These are phyloP conservation scores for Hydriomena furcata DNA, from an alignment of 2,888 invertebrate species.

Conservation along the genomic window DNA sequence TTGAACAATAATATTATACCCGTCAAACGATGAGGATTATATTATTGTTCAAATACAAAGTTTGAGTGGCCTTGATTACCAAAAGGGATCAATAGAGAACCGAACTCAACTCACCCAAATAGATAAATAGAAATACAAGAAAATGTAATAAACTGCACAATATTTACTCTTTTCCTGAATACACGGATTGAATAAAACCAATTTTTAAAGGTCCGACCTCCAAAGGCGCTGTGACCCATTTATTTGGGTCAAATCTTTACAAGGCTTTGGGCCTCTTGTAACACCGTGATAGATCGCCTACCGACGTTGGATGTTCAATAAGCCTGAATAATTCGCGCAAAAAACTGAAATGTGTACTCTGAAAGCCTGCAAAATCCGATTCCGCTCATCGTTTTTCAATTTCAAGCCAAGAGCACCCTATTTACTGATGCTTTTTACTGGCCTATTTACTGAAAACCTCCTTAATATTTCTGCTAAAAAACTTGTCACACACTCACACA, in stretches of 20 bases:
- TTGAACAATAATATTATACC: too few relatives aligned
- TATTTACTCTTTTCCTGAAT: slow-evolving; percentile 51
- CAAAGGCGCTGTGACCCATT: slow-evolving; percentile 64
- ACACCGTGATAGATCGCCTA: slow-evolving; percentile 66
- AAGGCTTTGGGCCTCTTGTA: slow-evolving; percentile 52
- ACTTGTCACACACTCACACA: too few relatives aligned
- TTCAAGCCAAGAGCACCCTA: slow-evolving; percentile 1
- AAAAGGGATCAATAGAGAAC: slow-evolving; percentile 18
- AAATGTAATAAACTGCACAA: slow-evolving; percentile 27
- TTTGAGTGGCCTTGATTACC: too few relatives aligned
- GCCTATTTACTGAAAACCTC: too few relatives aligned
- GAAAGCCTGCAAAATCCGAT: slow-evolving; percentile 18
- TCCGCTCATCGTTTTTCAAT: slow-evolving; percentile 14
- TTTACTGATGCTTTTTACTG: neutral
- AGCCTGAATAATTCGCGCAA: slow-evolving; percentile 69
- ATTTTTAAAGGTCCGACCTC: slow-evolving; percentile 62
- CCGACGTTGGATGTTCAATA: slow-evolving; percentile 66
- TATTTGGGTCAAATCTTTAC: slow-evolving; percentile 59
- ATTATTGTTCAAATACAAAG: too few relatives aligned
- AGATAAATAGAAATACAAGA: slow-evolving; percentile 22
- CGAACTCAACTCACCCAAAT: slow-evolving; percentile 3
- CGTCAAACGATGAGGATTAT: too few relatives aligned
- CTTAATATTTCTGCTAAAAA: too few relatives aligned
- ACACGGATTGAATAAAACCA: slow-evolving; percentile 62
- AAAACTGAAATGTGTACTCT: slow-evolving; percentile 43